phyloP scores from a whole-genome alignment of 2,797 vertebrate species.

The Discoglossus pictus region DNA sequence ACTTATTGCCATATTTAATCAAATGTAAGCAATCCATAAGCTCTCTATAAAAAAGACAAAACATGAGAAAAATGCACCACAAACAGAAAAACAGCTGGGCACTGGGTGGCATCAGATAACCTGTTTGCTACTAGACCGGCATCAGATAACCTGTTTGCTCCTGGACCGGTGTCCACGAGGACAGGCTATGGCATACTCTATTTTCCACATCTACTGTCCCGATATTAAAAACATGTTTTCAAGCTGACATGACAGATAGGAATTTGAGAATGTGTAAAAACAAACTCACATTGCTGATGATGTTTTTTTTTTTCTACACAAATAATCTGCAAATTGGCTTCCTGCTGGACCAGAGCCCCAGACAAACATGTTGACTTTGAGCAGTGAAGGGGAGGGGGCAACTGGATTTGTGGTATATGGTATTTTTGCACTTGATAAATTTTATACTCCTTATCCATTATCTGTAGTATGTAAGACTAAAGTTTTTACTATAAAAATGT shows the following conservation, averaged over 20 bases:
- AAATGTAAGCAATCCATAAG: too few relatives aligned
- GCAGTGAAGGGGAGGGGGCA: not conserved
- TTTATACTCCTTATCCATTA: too few relatives aligned
- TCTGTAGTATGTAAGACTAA: too few relatives aligned
- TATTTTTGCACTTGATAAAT: not conserved
- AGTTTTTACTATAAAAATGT: too few relatives aligned
- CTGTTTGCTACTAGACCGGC: not conserved
- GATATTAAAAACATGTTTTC: conserved; percentile 26
- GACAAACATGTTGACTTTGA: conserved; percentile 22
- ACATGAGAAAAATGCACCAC: too few relatives aligned
- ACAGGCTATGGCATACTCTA: conserved; percentile 16
- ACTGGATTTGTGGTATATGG: not conserved
- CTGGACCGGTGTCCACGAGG: conserved; percentile 13
- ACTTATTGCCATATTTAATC: too few relatives aligned
- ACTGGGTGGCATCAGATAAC: too few relatives aligned
- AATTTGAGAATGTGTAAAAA: conserved; percentile 32
- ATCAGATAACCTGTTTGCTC: not conserved
- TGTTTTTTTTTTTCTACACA: conserved; percentile 40
- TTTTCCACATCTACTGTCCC: conserved; percentile 10
- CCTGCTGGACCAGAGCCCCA: conserved; percentile 13
- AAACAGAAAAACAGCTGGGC: too few relatives aligned
- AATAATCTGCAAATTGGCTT: conserved; percentile 8
- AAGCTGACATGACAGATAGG: conserved; percentile 15
- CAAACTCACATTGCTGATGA: conserved; percentile 36
- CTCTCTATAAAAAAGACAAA: too few relatives aligned